Percentiles rank a stretch among this genome's conserved stretches.
phyloP scores from a whole-genome alignment of 2,113 vertebrate species.

The Charadrius vociferus region DNA sequence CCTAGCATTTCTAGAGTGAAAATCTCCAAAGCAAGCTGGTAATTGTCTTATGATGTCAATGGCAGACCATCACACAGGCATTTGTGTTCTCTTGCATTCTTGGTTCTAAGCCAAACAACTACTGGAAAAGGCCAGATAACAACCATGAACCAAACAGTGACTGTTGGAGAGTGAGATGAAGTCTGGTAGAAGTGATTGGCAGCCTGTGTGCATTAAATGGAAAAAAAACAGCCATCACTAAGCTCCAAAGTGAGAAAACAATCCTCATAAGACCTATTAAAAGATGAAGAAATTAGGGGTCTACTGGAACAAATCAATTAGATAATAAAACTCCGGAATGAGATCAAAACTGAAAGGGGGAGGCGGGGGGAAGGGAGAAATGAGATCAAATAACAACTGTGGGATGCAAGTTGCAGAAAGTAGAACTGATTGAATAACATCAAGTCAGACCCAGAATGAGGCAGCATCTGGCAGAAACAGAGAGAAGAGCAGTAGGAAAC shows the following conservation, averaged over 20 bases:
- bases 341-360: slow-evolving; percentile 23
- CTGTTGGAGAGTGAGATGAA: background rate
- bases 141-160: background rate
- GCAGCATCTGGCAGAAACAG: slow-evolving; percentile 15
- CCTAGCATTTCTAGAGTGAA: background rate
- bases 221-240: background rate
- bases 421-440: slow-evolving; percentile 7
- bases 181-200: background rate
- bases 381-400: slow-evolving; percentile 39
- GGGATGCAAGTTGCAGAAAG: slow-evolving; percentile 4
- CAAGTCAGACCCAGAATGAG: background rate
- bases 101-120: background rate
- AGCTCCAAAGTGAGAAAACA: slow-evolving; percentile 21
- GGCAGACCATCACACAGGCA: background rate
- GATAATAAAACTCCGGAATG: slow-evolving; percentile 32
- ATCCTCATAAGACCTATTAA: slow-evolving; percentile 18
- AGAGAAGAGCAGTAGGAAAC: background rate
- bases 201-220: background rate
- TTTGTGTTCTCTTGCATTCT: background rate
- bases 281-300: slow-evolving; percentile 26
- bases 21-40: background rate
- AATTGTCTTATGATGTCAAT: background rate
- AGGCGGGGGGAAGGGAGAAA: background rate
- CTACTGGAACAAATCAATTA: slow-evolving; percentile 38
- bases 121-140: background rate